Conservation (phyloP, 1,140 invertebrate species). For the Carcinoscorpius rotundicauda region DNA sequence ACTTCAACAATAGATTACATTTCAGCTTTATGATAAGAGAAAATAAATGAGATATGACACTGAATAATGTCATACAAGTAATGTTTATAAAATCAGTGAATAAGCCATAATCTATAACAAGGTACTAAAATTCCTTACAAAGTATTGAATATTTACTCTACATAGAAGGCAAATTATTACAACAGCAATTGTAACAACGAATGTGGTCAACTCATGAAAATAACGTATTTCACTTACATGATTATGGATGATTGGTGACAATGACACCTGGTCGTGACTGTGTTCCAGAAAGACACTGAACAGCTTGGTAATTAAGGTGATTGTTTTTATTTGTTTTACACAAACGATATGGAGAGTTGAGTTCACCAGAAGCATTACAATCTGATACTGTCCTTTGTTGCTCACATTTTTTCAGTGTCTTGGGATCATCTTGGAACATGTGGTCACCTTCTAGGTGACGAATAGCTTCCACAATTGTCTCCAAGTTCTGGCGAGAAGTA, state of each 20-base stretch:
- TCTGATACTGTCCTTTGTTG: neutral
- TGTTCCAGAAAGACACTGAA: slow-evolving; percentile 17
- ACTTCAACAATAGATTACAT: no score
- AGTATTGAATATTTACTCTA: no score
- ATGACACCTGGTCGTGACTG: slow-evolving; percentile 23
- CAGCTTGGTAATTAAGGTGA: slow-evolving; percentile 17
- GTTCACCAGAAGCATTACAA: neutral
- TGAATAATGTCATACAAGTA: no score
- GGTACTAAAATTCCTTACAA: no score
- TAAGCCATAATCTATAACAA: no score
- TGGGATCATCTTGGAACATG: slow-evolving; percentile 43
- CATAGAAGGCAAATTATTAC: no score
- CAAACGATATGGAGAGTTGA: neutral
- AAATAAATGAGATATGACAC: no score
- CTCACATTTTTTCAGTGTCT: neutral
- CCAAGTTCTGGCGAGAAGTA: slow-evolving; percentile 80
- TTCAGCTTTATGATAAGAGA: no score
- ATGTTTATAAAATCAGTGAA: no score
- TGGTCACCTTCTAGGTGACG: slow-evolving; percentile 89
- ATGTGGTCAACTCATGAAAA: no score
- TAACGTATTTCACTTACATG: neutral
- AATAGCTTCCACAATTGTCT: slow-evolving; percentile 95
- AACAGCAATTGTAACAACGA: no score
- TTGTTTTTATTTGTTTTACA: neutral
- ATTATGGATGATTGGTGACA: slow-evolving; percentile 24